Percentiles rank a stretch among this genome's conserved stretches.
Conservation (phyloP, 2,888 invertebrate species). For the Mesochorus sp. region DNA sequence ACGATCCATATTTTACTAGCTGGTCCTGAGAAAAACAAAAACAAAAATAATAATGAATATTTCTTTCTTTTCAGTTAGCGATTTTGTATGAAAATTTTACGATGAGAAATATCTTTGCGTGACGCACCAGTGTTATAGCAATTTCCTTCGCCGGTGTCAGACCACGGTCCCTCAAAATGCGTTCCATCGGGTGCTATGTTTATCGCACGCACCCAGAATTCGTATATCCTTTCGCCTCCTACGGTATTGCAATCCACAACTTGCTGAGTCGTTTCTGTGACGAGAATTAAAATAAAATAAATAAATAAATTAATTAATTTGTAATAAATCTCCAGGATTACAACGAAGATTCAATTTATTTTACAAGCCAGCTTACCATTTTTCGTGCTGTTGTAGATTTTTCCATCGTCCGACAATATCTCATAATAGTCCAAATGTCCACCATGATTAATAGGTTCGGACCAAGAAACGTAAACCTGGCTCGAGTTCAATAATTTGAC, state of each 20-base stretch:
- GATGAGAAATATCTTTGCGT: not conserved
- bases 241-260: conserved; percentile 79
- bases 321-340: not conserved
- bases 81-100: not conserved
- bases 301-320: conserved; percentile 13
- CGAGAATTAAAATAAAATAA: conserved; percentile 30
- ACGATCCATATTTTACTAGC: conserved; percentile 71
- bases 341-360: not conserved
- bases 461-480: conserved; percentile 83
- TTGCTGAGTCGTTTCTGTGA: conserved; percentile 74
- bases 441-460: conserved; percentile 80
- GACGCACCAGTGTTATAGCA: conserved; percentile 79
- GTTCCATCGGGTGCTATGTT: conserved; percentile 74
- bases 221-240: conserved; percentile 73
- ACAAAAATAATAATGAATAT: not conserved
- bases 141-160: conserved; percentile 79
- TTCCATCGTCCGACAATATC: conserved; percentile 80
- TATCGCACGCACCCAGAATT: conserved; percentile 80
- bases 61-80: not conserved
- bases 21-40: conserved; percentile 69
- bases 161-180: conserved; percentile 81
- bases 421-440: conserved; percentile 83
- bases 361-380: conserved; percentile 66
- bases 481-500: conserved; percentile 82
- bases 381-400: conserved; percentile 74